phyloP scores from a whole-genome alignment of 2,888 invertebrate species.

The Colletes collaris region DNA sequence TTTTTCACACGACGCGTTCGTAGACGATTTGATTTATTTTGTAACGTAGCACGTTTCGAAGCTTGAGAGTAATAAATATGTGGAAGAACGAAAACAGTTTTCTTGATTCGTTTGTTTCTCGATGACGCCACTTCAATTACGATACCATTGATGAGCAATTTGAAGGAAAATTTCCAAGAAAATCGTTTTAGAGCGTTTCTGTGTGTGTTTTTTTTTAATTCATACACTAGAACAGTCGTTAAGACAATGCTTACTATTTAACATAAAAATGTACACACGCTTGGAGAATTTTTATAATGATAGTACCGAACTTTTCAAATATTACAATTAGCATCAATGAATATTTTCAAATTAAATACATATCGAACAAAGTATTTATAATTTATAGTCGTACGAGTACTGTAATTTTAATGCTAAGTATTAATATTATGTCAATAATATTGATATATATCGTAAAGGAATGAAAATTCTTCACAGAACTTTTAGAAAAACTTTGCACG shows the following conservation, averaged over 20 bases:
- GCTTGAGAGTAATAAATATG: conserved; percentile 20
- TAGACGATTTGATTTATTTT: conserved; percentile 26
- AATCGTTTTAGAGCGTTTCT: conserved; percentile 3
- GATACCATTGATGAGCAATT: neutral
- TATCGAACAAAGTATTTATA: no score
- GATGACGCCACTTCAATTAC: neutral
- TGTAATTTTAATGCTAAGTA: no score
- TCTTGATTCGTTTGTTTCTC: neutral
- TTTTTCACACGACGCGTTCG: conserved; percentile 26
- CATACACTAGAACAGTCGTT: neutral
- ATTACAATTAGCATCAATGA: no score
- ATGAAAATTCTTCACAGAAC: no score
- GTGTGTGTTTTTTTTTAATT: neutral
- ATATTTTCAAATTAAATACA: no score
- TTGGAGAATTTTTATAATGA: neutral
- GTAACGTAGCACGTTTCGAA: conserved; percentile 50
- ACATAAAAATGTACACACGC: neutral
- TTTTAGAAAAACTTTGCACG: neutral
- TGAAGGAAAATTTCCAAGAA: conserved; percentile 38
- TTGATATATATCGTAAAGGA: no score
- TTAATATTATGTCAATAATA: no score
- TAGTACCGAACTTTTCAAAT: no score
- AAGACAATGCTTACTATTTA: conserved; percentile 1
- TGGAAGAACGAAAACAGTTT: neutral
- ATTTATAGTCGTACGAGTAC: no score